Conservation (phyloP, 1,140 invertebrate genomes). For the Heliothis subflexa region DNA sequence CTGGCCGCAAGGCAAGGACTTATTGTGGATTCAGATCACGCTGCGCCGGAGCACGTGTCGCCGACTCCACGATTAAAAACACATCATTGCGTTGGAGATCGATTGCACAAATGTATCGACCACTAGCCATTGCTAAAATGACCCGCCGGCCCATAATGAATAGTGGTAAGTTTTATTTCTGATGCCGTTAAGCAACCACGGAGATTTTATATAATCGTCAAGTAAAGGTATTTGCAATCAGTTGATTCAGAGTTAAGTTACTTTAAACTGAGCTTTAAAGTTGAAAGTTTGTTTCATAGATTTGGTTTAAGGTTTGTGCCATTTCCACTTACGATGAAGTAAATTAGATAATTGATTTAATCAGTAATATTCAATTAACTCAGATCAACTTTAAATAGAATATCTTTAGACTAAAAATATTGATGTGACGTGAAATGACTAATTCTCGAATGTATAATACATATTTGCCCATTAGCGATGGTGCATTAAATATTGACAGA, state of each 20-base stretch:
- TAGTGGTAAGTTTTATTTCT: constrained; percentile 12
- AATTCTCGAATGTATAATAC: background rate
- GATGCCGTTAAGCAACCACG: constrained; percentile 4
- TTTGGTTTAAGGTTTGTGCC: no score
- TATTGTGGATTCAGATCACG: constrained; percentile 54
- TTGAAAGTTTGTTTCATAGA: background rate
- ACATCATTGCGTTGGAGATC: constrained; percentile 47
- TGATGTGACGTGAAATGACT: background rate
- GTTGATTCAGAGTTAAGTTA: background rate
- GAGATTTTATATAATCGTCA: constrained; percentile 15
- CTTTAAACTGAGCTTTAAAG: background rate
- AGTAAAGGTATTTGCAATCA: background rate
- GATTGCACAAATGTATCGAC: constrained; percentile 45
- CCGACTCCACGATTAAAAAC: constrained; percentile 51
- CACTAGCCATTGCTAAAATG: constrained; percentile 40
- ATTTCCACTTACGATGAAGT: no score
- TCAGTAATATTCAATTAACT: no score
- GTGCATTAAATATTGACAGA: background rate
- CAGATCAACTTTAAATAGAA: no score
- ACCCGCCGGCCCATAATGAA: background rate
- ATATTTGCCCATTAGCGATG: background rate
- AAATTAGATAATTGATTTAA: no score
- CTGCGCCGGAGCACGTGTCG: constrained; percentile 49
- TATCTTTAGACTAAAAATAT: no score
- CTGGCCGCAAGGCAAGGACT: constrained; percentile 59